Conservation (phyloP, 2,888 invertebrate genomes). For the Hoplodrina ambigua region DNA sequence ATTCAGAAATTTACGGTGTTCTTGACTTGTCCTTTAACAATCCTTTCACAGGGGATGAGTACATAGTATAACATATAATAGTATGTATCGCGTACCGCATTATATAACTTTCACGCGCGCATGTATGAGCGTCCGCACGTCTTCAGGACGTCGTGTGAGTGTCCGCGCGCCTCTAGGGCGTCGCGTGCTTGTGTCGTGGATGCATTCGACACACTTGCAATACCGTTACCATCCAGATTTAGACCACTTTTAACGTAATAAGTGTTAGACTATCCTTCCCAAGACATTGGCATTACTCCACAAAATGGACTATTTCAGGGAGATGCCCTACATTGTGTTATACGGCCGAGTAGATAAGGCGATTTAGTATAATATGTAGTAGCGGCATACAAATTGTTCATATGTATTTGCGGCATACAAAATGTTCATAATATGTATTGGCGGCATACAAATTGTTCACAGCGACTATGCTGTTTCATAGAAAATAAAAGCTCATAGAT, state of each 20-base stretch:
- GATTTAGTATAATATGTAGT: slow-evolving; percentile 7
- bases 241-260: slow-evolving; percentile 32
- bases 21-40: background rate
- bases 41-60: slow-evolving; percentile 71
- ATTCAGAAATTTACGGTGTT: background rate
- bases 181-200: slow-evolving; percentile 69
- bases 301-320: background rate
- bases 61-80: slow-evolving; percentile 59
- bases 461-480: slow-evolving; percentile 21
- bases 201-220: slow-evolving; percentile 56
- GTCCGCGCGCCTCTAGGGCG: slow-evolving; percentile 48
- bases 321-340: slow-evolving; percentile 2
- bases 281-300: background rate
- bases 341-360: slow-evolving; percentile 14
- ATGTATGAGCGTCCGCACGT: slow-evolving; percentile 29
- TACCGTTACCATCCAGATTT: slow-evolving; percentile 30
- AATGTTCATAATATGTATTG: slow-evolving; percentile 3
- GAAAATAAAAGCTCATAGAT: slow-evolving; percentile 27
- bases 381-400: slow-evolving; percentile 3
- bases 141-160: background rate
- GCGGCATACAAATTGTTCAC: slow-evolving; percentile 8
- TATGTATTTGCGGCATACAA: background rate
- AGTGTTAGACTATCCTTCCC: background rate
- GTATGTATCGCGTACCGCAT: slow-evolving; percentile 66
- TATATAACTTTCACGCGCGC: slow-evolving; percentile 44